Conservation (phyloP, 2,113 vertebrate species). For the Apodemus speciosus region DNA sequence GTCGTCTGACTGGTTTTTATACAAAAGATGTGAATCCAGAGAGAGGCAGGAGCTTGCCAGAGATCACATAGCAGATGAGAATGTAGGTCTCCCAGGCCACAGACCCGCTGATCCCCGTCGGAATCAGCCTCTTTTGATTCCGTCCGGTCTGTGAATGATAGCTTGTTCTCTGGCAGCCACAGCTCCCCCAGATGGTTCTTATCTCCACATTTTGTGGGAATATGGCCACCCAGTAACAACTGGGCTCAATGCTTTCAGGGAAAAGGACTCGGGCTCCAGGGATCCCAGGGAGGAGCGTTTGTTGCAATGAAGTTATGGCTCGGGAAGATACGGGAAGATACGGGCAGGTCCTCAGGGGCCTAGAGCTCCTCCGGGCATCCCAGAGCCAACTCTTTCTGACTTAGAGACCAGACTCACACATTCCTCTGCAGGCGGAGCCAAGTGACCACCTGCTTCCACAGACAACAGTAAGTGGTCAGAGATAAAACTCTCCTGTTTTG, state of each 20-base stretch:
- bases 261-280: constrained; percentile 30
- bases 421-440: neutral
- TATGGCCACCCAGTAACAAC: constrained; percentile 57
- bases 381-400: neutral
- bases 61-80: constrained; percentile 29
- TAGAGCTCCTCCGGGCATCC: neutral
- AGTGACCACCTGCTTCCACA: neutral
- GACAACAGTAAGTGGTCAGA: neutral
- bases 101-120: neutral
- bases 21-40: constrained; percentile 6
- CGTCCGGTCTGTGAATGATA: neutral
- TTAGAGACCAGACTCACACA: neutral
- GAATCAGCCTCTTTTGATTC: neutral
- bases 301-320: neutral
- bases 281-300: neutral
- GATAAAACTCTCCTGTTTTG: neutral
- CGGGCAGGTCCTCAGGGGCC: neutral
- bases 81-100: neutral
- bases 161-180: constrained; percentile 46
- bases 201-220: constrained; percentile 56
- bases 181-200: constrained; percentile 60
- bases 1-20: neutral
- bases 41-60: constrained; percentile 7
- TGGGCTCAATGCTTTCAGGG: constrained; percentile 3
- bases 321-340: no score